phyloP scores from a whole-genome alignment of 2,113 vertebrate genomes.

The Emberiza fucata region DNA sequence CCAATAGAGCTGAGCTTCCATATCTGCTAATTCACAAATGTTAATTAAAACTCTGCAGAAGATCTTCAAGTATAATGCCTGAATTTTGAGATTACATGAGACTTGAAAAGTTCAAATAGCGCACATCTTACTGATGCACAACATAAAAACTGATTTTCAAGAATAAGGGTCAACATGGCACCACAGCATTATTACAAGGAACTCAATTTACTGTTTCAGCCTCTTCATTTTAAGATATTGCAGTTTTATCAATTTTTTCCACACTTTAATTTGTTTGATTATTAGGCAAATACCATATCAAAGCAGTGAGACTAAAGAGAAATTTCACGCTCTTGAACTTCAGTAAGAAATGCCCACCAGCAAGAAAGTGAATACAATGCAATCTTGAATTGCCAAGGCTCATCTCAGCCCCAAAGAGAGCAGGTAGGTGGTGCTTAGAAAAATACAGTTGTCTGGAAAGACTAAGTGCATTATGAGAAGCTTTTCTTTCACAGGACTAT shows the following conservation, averaged over 20 bases:
- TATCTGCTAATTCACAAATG: neutral
- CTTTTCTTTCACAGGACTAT: conserved; percentile 16
- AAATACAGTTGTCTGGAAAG: neutral
- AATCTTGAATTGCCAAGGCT: conserved; percentile 64
- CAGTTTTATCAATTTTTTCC: conserved; percentile 62
- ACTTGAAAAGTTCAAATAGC: neutral
- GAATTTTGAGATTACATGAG: neutral
- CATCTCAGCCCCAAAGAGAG: conserved; percentile 57
- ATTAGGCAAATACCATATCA: conserved; percentile 68
- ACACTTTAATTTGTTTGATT: conserved; percentile 71
- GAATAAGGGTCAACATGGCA: conserved; percentile 21
- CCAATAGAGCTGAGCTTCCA: neutral
- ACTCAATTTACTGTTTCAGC: conserved; percentile 58
- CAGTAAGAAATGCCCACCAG: conserved; percentile 70
- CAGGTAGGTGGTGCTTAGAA: neutral
- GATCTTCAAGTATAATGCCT: neutral
- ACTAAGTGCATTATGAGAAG: neutral
- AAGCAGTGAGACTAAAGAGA: conserved; percentile 74
- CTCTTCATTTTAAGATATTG: conserved; percentile 60
- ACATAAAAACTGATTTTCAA: neutral
- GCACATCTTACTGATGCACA: neutral
- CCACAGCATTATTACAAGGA: conserved; percentile 11
- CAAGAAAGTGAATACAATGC: conserved; percentile 66
- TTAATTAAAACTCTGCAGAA: neutral
- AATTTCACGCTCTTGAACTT: conserved; percentile 74